Percentiles rank a stretch among this genome's conserved stretches.
Evolutionary conservation across 2,888 invertebrate genomes (phyloP).

Genomic region (Drosophila prolongata): DNA sequence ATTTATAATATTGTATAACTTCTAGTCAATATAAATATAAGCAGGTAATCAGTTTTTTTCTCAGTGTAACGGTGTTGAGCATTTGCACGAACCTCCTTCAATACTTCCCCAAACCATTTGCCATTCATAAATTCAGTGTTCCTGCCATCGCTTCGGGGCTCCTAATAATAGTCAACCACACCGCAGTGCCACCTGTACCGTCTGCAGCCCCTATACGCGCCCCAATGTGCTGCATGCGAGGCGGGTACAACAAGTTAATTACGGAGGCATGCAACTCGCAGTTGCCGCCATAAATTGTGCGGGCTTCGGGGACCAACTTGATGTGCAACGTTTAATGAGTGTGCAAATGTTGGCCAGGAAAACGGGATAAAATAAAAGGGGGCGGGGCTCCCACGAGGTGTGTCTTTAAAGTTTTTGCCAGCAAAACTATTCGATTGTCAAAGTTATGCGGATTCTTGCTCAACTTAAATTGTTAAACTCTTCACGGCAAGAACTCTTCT

Average conservation of each 20-base stretch:
- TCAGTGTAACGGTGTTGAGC: constrained; percentile 1
- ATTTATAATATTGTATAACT: too few relatives aligned
- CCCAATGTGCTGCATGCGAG: constrained; percentile 18
- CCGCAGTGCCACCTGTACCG: constrained; percentile 35
- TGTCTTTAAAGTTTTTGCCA: constrained; percentile 45
- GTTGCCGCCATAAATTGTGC: constrained; percentile 62
- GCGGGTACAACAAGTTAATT: constrained; percentile 76
- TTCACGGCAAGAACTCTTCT: constrained; percentile 24
- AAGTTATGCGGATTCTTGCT: constrained; percentile 50
- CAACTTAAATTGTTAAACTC: constrained; percentile 44
- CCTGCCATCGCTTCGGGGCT: constrained; percentile 14
- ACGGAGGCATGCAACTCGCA: constrained; percentile 67
- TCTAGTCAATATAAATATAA: too few relatives aligned
- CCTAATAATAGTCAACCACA: constrained; percentile 57
- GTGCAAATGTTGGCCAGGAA: constrained; percentile 56
- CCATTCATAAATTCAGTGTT: constrained; percentile 69
- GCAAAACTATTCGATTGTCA: constrained; percentile 66
- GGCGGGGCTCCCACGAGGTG: constrained; percentile 1
- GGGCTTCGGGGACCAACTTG: constrained; percentile 46
- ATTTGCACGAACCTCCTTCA: constrained; percentile 7
- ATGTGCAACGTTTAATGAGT: constrained; percentile 69
- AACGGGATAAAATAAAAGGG: constrained; percentile 10
- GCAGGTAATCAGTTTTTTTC: not conserved
- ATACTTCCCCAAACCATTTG: constrained; percentile 15
- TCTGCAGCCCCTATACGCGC: constrained; percentile 2